Evolutionary conservation across 2,888 invertebrate species (phyloP).

Genomic region (Crocallis elinguaria): DNA sequence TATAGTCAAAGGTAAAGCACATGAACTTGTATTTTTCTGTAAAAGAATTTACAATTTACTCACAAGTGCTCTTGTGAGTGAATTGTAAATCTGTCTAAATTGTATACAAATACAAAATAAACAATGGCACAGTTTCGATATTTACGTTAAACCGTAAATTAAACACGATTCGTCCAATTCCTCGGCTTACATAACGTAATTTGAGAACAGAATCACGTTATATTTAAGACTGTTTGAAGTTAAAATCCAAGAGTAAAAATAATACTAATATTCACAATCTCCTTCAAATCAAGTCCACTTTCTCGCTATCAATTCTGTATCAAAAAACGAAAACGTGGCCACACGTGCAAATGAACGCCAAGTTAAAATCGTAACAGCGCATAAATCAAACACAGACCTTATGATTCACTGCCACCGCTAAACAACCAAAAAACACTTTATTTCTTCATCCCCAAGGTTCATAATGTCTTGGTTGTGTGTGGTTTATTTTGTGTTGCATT

Average conservation of each 20-base stretch:
- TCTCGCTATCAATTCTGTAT: constrained; percentile 18
- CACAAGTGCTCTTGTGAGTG: too few relatives aligned
- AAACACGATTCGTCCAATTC: too few relatives aligned
- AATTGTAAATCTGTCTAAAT: too few relatives aligned
- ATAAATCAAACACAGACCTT: constrained; percentile 64
- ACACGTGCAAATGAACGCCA: constrained; percentile 61
- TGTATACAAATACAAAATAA: too few relatives aligned
- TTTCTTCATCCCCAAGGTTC: constrained; percentile 18
- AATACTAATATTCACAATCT: background rate
- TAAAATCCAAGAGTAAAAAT: background rate
- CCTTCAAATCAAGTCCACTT: constrained; percentile 10
- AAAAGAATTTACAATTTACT: too few relatives aligned
- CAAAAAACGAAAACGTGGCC: constrained; percentile 44
- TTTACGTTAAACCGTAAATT: too few relatives aligned
- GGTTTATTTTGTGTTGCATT: constrained; percentile 24
- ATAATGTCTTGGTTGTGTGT: constrained; percentile 16
- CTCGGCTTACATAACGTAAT: too few relatives aligned
- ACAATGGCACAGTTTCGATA: too few relatives aligned
- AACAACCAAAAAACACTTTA: constrained; percentile 15
- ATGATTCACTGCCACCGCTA: constrained; percentile 53
- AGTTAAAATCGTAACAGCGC: constrained; percentile 57
- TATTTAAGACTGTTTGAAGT: too few relatives aligned
- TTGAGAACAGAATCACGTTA: too few relatives aligned
- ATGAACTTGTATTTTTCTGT: too few relatives aligned
- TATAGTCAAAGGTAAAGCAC: too few relatives aligned